Base-by-base conservation (phyloP, 2,113 vertebrate species). In the Dolichotis patagonum region DNA sequence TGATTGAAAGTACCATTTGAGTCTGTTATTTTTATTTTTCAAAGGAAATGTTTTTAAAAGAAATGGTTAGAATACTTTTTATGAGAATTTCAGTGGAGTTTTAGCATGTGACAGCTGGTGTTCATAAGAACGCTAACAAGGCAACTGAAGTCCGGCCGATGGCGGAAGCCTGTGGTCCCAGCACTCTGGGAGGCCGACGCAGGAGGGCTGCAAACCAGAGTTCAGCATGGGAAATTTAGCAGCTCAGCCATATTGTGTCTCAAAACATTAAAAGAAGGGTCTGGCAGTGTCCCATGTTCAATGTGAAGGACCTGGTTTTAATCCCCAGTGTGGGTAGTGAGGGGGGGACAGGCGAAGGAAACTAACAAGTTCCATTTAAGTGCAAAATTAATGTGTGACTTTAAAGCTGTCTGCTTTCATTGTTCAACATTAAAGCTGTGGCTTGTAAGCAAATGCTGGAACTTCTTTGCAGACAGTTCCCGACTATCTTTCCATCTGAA, bases 41-140 rank as follows among this genome's bases (percentile, higher is more conserved):
- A 60, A 65, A 91, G 49, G 17, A 85, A 67, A 1, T 49, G 38
- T 56, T 88, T 94, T 97, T 78, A 19, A 78, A 46, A 84, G n/a
- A 58, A 35, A 58, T 17, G 26, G 60, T 41, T 75, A 26, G 41
- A 87, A 96, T 96, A 71, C 22, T 54, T 62, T 82, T 46, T 65
- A 94, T 96, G n/a, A 91, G 41, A 88, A 85, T 73, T 69, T 85
- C 49, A n/a, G 41, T n/a, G 73, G 65, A 86, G 19, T 84, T 91
- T 93, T 6, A 73, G 24, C 19, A 26, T 87, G 43, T 85, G 67
- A 56, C 4, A 93, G n/a, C 38, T 62, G 26, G 8, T 49, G 75
- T 85, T 88, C 38, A 17, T 30, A 85, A 88, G 75, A 87, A 65
- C 65, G 19, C 7, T 90, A 32, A 56, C 17, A 65, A 80, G 46